Conservation (phyloP, 2,113 vertebrate species). For the Etheostoma cragini region DNA sequence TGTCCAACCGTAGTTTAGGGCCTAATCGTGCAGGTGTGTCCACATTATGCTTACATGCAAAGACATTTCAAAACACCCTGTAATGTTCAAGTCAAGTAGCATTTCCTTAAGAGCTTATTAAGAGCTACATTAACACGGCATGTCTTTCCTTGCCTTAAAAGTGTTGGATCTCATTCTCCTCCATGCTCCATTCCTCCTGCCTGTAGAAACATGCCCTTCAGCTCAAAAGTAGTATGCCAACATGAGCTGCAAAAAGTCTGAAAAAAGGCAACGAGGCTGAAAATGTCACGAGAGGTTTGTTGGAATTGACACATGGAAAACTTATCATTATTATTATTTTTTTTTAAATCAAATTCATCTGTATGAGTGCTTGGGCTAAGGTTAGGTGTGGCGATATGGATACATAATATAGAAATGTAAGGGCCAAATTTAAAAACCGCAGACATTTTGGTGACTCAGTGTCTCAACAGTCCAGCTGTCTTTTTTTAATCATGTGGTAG, state of each 20-base stretch:
- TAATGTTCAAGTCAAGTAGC: not conserved
- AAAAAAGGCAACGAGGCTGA: not conserved
- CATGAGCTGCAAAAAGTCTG: slow-evolving; percentile 1
- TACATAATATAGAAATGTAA: not conserved
- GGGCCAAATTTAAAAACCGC: not conserved
- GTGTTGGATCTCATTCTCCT: slow-evolving; percentile 22
- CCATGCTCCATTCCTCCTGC: slow-evolving; percentile 28
- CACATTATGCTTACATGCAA: not conserved
- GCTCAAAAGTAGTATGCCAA: slow-evolving; percentile 13
- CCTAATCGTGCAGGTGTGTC: not conserved
- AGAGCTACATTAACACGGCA: slow-evolving; percentile 28
- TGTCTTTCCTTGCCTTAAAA: slow-evolving; percentile 21
- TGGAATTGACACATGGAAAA: not conserved
- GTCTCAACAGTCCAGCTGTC: slow-evolving; percentile 20
- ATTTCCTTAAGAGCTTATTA: slow-evolving; percentile 41
- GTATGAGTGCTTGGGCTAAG: not conserved
- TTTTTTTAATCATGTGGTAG: slow-evolving; percentile 12
- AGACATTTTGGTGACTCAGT: slow-evolving; percentile 6
- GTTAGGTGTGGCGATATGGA: not conserved
- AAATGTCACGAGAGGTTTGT: not conserved
- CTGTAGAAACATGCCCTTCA: slow-evolving; percentile 49
- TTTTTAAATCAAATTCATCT: not conserved
- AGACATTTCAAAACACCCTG: slow-evolving; percentile 21
- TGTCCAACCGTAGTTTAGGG: not conserved
- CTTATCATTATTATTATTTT: not conserved